phyloP scores from a whole-genome alignment of 2,113 vertebrate genomes.

The Seriola aureovittata region DNA sequence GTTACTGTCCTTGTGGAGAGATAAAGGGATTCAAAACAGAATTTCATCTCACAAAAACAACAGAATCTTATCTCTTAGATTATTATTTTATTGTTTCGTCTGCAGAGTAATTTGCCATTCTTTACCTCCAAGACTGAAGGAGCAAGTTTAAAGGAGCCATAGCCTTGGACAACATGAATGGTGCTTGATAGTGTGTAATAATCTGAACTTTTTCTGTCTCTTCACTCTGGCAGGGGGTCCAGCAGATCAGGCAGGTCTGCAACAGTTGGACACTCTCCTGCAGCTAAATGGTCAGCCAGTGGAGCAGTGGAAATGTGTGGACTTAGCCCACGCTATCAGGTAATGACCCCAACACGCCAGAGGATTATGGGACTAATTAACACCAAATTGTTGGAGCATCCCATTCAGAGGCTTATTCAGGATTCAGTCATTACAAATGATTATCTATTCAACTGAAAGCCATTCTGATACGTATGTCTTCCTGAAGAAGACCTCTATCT shows the following conservation, averaged over 20 bases:
- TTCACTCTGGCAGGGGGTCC: conserved; percentile 88
- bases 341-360: conserved; percentile 56
- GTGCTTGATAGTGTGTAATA: background rate
- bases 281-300: conserved; percentile 94
- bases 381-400: background rate
- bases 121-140: background rate
- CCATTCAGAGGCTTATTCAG: background rate
- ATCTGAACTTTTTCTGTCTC: conserved; percentile 10
- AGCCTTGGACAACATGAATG: background rate
- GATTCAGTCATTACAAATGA: background rate
- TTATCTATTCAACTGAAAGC: background rate
- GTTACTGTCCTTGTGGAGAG: background rate
- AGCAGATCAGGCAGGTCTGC: conserved; percentile 93
- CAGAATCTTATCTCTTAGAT: background rate
- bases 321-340: conserved; percentile 95
- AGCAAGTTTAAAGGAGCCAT: background rate
- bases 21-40: background rate
- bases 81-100: background rate
- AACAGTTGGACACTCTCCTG: conserved; percentile 92
- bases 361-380: background rate
- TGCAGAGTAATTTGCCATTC: background rate
- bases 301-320: conserved; percentile 96
- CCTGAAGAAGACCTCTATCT: background rate
- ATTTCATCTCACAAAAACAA: background rate
- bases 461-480: background rate